Percentiles rank a stretch among this genome's conserved stretches.
phyloP scores from a whole-genome alignment of 2,888 invertebrate genomes.

The Camponotus fellah region DNA sequence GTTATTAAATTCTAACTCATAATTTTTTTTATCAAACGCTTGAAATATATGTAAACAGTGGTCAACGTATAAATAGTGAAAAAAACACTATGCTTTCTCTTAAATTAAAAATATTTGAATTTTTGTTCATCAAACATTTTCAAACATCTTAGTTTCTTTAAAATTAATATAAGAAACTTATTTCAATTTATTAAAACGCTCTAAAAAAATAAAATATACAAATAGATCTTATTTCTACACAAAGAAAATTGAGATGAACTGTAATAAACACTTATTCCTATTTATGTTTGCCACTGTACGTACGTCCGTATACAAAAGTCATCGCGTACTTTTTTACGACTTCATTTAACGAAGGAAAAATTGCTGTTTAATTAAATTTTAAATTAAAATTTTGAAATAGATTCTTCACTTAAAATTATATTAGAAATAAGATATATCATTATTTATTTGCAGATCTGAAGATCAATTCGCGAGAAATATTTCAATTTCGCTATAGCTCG shows the following conservation, averaged over 20 bases:
- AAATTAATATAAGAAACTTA: neutral
- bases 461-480: neutral
- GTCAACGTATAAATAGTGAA: constrained; percentile 34
- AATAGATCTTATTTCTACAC: neutral
- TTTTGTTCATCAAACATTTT: neutral
- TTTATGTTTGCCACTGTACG: constrained; percentile 30
- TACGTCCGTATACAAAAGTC: neutral
- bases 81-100: neutral
- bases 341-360: neutral
- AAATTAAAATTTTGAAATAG: neutral
- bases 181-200: neutral
- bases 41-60: constrained; percentile 13
- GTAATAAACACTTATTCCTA: constrained; percentile 32
- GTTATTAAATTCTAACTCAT: constrained; percentile 14
- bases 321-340: constrained; percentile 10
- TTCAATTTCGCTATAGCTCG: neutral
- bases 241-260: neutral
- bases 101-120: neutral
- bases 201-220: neutral
- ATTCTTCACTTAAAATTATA: neutral
- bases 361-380: neutral
- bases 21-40: neutral
- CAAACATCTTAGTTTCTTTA: neutral
- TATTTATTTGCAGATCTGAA: neutral
- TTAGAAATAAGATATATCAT: neutral